Evolutionary conservation across 1,140 invertebrate species (phyloP).

Genomic region (Araneus ventricosus): DNA sequence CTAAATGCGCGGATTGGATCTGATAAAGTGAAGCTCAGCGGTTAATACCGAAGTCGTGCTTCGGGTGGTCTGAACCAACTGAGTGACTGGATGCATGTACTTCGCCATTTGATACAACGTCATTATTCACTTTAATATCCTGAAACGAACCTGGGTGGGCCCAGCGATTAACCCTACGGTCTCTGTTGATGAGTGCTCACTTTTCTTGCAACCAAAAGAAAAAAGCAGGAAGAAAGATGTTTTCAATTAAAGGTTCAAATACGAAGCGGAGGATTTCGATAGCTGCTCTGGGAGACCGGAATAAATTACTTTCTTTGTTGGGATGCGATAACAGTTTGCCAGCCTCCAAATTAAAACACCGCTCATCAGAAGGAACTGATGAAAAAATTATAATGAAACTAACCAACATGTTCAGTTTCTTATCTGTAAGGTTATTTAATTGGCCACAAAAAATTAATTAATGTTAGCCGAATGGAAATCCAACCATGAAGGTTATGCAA

Average conservation of each 20-base stretch:
- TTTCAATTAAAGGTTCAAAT: slow-evolving; percentile 45
- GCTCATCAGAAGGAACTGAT: no score
- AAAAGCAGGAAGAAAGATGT: slow-evolving; percentile 5
- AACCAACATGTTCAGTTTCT: no score
- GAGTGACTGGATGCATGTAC: slow-evolving; percentile 66
- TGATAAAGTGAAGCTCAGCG: slow-evolving; percentile 44
- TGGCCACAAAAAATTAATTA: no score
- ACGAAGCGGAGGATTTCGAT: neutral
- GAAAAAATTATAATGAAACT: no score
- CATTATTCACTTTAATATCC: slow-evolving; percentile 71
- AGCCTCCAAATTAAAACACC: neutral
- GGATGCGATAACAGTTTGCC: neutral
- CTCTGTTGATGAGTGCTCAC: slow-evolving; percentile 30
- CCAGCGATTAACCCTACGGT: slow-evolving; percentile 59
- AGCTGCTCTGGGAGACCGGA: neutral
- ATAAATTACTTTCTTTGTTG: neutral
- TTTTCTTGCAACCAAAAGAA: neutral
- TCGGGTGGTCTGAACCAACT: slow-evolving; percentile 31
- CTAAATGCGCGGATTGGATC: slow-evolving; percentile 71
- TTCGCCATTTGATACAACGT: slow-evolving; percentile 59
- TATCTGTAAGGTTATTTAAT: no score
- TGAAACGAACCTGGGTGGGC: slow-evolving; percentile 69
- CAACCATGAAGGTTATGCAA: no score
- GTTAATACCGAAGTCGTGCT: slow-evolving; percentile 47
- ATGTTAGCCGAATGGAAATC: no score